These are phyloP conservation scores for Chloebia gouldiae DNA, from an alignment of 2,113 vertebrate species.

Conservation along the genomic window DNA sequence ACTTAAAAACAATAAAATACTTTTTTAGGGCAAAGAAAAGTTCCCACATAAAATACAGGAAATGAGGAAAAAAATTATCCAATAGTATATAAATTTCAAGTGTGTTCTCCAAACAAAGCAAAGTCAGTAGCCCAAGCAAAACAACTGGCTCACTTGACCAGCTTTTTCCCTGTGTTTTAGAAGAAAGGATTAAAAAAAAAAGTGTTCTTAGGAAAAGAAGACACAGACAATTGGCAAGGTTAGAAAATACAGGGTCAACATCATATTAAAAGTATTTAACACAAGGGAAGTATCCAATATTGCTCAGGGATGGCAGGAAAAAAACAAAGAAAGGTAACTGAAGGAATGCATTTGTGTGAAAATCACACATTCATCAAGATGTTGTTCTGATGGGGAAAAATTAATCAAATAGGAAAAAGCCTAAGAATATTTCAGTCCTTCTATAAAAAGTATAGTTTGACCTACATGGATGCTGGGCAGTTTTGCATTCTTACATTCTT, in stretches of 20 bases:
- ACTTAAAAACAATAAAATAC: background rate
- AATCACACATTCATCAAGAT: background rate
- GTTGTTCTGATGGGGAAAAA: background rate
- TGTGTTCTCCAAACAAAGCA: background rate
- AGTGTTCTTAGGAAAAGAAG: background rate
- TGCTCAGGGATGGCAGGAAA: background rate
- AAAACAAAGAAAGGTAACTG: background rate
- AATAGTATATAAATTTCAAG: background rate
- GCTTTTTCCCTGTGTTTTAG: background rate
- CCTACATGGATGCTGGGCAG: background rate
- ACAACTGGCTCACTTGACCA: background rate
- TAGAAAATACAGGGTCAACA: background rate
- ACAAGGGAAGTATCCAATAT: background rate
- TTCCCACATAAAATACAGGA: background rate
- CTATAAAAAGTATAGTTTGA: background rate
- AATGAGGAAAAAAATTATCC: background rate
- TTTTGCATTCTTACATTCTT: background rate
- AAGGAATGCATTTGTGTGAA: background rate
- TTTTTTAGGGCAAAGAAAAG: background rate
- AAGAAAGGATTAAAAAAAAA: background rate
- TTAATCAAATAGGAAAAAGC: background rate
- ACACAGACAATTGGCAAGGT: background rate
- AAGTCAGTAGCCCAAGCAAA: background rate
- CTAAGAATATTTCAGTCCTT: background rate
- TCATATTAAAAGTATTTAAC: background rate